phyloP scores from a whole-genome alignment of 2,113 vertebrate species.

The Benitochromis conjunctus region DNA sequence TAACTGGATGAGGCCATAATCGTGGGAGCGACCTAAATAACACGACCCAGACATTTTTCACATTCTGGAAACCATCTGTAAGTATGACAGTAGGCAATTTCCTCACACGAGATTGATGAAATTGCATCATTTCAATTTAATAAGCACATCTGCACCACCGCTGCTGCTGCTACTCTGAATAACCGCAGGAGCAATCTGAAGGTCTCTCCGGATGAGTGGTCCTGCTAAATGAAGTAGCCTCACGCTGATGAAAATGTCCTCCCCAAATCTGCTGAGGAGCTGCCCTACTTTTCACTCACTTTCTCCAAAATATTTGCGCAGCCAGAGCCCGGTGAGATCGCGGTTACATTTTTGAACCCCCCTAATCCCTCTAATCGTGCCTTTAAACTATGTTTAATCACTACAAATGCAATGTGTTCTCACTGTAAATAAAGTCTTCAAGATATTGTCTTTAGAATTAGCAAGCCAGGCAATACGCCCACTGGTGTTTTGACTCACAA shows the following conservation, averaged over 20 bases:
- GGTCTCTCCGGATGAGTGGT: constrained; percentile 35
- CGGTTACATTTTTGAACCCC: neutral
- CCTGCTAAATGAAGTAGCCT: constrained; percentile 45
- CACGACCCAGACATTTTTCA: constrained; percentile 24
- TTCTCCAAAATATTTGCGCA: neutral
- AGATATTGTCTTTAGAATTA: neutral
- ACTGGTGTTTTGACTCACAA: constrained; percentile 22
- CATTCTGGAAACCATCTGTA: neutral
- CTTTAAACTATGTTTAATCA: neutral
- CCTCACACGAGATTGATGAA: neutral
- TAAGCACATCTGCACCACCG: neutral
- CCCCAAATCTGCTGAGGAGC: constrained; percentile 33
- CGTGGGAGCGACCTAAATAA: constrained; percentile 11
- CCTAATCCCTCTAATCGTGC: neutral
- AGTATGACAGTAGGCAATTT: neutral
- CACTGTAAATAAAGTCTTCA: neutral
- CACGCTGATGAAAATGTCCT: constrained; percentile 52
- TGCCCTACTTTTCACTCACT: constrained; percentile 54
- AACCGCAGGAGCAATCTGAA: constrained; percentile 20
- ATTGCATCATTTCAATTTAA: neutral
- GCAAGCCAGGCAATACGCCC: neutral
- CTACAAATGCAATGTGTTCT: neutral
- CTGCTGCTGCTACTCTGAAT: neutral
- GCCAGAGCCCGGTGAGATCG: neutral
- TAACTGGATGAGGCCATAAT: constrained; percentile 9